Evolutionary conservation across 2,888 invertebrate genomes (phyloP).

Genomic region (Pachymerium ferrugineum): DNA sequence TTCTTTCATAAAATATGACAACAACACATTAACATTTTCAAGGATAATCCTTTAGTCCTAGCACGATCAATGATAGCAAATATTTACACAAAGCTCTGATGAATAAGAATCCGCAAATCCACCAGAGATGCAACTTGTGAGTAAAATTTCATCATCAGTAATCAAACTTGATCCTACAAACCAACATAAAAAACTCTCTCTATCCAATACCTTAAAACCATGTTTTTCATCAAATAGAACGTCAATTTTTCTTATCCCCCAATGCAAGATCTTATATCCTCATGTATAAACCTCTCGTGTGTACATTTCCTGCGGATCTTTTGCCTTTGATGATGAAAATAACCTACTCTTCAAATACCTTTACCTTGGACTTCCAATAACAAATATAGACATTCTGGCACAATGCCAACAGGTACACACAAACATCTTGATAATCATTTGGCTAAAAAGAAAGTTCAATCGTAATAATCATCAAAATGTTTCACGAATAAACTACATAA

Average conservation of each 20-base stretch:
- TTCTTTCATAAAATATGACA: neutral
- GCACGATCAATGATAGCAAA: neutral
- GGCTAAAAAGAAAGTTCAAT: neutral
- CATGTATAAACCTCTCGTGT: neutral
- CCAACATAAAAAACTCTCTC: too few relatives aligned
- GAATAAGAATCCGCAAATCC: too few relatives aligned
- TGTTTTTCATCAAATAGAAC: neutral
- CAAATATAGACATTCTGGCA: neutral
- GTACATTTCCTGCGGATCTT: conserved; percentile 20
- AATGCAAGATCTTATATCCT: neutral
- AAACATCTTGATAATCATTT: neutral
- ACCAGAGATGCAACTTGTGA: too few relatives aligned
- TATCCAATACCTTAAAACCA: too few relatives aligned
- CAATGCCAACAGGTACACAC: neutral
- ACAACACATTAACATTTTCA: neutral
- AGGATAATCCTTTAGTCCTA: neutral
- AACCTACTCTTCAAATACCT: neutral
- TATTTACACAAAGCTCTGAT: neutral
- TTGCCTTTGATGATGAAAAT: neutral
- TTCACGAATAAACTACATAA: too few relatives aligned
- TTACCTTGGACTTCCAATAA: neutral
- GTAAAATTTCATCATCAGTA: too few relatives aligned
- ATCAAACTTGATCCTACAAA: too few relatives aligned
- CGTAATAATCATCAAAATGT: too few relatives aligned
- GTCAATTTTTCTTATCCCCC: neutral